Evolutionary conservation across 2,797 vertebrate species (phyloP), one percentile per base, ranked within the genome.

Genomic region (Scomberomorus guttatus): DNA sequence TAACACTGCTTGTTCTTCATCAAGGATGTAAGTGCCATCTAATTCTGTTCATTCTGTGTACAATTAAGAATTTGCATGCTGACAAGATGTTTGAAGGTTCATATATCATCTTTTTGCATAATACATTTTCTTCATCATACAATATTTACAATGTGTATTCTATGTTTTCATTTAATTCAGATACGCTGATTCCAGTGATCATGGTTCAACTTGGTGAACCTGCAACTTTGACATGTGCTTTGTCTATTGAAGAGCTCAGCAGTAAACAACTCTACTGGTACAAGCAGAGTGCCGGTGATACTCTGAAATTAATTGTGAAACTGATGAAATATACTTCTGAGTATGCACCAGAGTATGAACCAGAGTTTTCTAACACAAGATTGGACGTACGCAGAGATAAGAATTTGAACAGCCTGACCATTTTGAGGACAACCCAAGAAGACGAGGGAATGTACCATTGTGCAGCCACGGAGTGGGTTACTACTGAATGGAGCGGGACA

Each of bases 391-490:
- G 32, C 5, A 2, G 0, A n/a, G 1, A 7, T 14, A 3, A 32
- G 0, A 64, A 15, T 10, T 6, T n/a, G 0, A 27, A 14, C 54
- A 71, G 20, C 0, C 25, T 87, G 70, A 72, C 66, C 37, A 84
- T 87, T 51, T 8, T 46, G 1, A 57, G 2, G 0, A 65, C 66
- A 6, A 5, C 8, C 4, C 3, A 55, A 24, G 67, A 83, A 7
- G 80, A 87, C 27, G 77, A 83, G 20, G 86, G 74, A 62, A 46
- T 79, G 39, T 85, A 87, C 63, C 83, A 85, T 69, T 85, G 86
- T 69, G 69, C 0, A 6, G 0, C n/a, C 6, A 0, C 1, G 0
- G 73, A 64, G 1, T 82, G 77, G 76, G 0, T 0, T 7, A 0
- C 2, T 4, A 18, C 20, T 57, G 0, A 6, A 4, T 81, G 73